Percentiles rank a stretch among this genome's conserved stretches.
phyloP scores from a whole-genome alignment of 2,888 invertebrate species.

The Drosophila antonietae region DNA sequence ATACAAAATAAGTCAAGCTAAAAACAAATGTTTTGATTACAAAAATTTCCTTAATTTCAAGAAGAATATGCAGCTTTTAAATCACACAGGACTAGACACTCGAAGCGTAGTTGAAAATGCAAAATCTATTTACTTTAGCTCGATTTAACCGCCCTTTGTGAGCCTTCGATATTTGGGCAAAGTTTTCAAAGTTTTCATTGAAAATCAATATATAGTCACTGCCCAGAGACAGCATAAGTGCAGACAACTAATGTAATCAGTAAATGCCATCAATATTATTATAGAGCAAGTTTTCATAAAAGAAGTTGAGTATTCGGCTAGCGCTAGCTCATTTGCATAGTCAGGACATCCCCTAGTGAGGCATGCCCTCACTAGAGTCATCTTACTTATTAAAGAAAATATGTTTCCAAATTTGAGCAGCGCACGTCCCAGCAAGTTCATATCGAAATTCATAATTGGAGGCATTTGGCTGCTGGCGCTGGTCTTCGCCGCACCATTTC shows the following conservation, averaged over 20 bases:
- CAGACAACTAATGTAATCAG: not conserved
- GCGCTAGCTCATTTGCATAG: not conserved
- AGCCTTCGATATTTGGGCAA: too few relatives aligned
- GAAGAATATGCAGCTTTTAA: too few relatives aligned
- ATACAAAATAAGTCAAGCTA: not conserved
- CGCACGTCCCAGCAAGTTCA: conserved; percentile 89
- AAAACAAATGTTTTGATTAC: too few relatives aligned
- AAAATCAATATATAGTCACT: not conserved
- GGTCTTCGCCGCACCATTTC: conserved; percentile 89
- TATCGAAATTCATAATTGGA: conserved; percentile 90
- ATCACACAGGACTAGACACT: too few relatives aligned
- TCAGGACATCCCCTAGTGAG: not conserved
- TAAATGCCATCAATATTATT: not conserved
- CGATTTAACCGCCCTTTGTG: too few relatives aligned
- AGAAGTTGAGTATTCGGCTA: not conserved
- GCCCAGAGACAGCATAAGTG: not conserved
- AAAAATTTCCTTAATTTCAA: too few relatives aligned
- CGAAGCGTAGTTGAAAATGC: too few relatives aligned
- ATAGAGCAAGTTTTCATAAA: not conserved
- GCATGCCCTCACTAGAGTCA: too few relatives aligned
- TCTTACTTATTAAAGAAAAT: not conserved
- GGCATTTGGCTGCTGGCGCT: conserved; percentile 91
- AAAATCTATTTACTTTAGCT: not conserved
- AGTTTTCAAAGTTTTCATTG: too few relatives aligned
- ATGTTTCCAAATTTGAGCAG: conserved; percentile 83